Evolutionary conservation across 2,797 vertebrate species (phyloP), one percentile per base, ranked within the genome.

Genomic region (Lepus oiostolus): DNA sequence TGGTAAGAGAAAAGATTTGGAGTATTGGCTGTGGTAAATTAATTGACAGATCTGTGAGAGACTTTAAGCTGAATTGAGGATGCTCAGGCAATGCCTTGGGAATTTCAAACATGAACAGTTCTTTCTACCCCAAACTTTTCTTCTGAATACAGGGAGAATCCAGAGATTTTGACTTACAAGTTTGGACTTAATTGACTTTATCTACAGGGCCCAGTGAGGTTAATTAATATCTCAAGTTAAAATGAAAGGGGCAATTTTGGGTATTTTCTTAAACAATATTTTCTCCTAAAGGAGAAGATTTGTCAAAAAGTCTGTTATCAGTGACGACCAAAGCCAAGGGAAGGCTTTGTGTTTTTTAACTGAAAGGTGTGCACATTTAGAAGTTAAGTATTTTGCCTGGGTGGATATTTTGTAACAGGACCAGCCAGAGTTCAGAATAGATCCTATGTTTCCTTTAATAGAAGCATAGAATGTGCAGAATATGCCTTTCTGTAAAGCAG

Each of bases 71-170:
- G 21, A 12, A n/a, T 7, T 80, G 17, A 71, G 22, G 22, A 38
- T 77, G 26, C 13, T 75, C 42, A 84, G 54, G 22, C 10, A 52
- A 22, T n/a, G 24, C 11, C 5, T 2, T 62, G 7, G 9, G 7
- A 67, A 70, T 84, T 93, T 94, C 52, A 80, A 92, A 89, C 32
- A 95, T 22, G 84, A 38, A 12, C 8, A 17, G 7, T 65, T 62
- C 35, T 77, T 65, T 77, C 54, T 94, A 84, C 5, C 50, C 47
- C 10, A 58, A 26, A 95, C 19, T 89, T 92, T 60, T 86, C 38
- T 77, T 97, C 95, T 88, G 24, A 93, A 68, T 14, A 19, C 63
- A 81, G 13, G 74, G 28, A 85, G 11, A 86, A 93, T 72, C 63
- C 30, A 82, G n/a, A 85, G 6, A 90, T 42, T 76, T 71, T 70